phyloP scores from a whole-genome alignment of 2,888 invertebrate genomes.

The Oeneis ivallda region DNA sequence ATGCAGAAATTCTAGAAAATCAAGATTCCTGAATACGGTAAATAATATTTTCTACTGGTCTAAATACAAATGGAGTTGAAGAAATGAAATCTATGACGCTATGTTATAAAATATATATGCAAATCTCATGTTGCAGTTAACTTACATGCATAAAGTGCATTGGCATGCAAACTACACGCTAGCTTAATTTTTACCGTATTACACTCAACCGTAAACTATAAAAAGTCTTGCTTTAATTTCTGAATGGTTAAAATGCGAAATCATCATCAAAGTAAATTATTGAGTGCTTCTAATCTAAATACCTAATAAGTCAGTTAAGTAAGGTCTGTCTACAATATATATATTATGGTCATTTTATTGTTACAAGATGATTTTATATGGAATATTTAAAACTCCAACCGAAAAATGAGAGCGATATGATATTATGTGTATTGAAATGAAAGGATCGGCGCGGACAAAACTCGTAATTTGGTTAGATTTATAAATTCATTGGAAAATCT shows the following conservation, averaged over 20 bases:
- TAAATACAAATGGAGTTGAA: not conserved
- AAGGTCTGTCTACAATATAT: no score
- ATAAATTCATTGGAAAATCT: no score
- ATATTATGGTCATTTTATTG: no score
- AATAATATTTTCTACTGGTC: slow-evolving; percentile 3
- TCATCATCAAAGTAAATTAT: not conserved
- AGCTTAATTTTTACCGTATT: slow-evolving; percentile 12
- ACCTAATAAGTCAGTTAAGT: no score
- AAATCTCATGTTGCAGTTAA: slow-evolving; percentile 12
- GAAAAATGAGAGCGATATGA: not conserved
- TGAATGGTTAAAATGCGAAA: slow-evolving; percentile 2
- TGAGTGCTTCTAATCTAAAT: no score
- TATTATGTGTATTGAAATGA: no score
- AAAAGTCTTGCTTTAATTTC: not conserved
- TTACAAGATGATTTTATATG: no score
- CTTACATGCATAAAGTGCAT: slow-evolving; percentile 5
- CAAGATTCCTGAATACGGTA: not conserved
- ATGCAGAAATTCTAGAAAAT: not conserved
- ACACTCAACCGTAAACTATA: slow-evolving; percentile 1
- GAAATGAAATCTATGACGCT: not conserved
- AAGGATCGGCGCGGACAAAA: no score
- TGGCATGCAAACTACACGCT: slow-evolving; percentile 16
- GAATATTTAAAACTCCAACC: no score
- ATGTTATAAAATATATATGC: slow-evolving; percentile 4
- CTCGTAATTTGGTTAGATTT: no score